Evolutionary conservation across 2,888 invertebrate genomes (phyloP), one percentile per base, ranked within the genome.

Genomic region (Lepidochrysops patricia): DNA sequence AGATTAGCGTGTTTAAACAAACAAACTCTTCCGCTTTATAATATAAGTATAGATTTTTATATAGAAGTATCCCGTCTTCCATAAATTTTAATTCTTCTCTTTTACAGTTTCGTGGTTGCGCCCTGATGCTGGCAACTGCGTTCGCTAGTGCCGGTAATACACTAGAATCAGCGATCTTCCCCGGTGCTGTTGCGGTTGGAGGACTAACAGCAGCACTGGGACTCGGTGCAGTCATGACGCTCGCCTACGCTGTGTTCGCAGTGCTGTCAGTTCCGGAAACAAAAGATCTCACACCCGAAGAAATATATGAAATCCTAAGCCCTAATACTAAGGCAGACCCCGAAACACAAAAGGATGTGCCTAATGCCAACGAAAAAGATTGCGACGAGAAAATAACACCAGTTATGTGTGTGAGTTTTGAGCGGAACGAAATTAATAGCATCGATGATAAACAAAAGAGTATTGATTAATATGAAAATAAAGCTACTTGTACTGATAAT

Each of bases 51-150:
- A n/a, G n/a, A n/a, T n/a, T n/a, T n/a, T n/a, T n/a, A n/a, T n/a
- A n/a, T n/a, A n/a, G n/a, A n/a, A n/a, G n/a, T n/a, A n/a, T n/a
- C n/a, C n/a, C n/a, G 50, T 9, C 12, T 43, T 49, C n/a, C n/a
- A n/a, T n/a, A n/a, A n/a, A 49, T 19, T 3, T 32, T 57, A 34
- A 2, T 9, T 0, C 3, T 32, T 13, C 35, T 9, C 26, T 19
- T 35, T 43, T 29, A 15, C 74, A 83, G 84, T 80, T 77, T 66
- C 83, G 82, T 37, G 72, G 78, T 27, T 82, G 81, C 64, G 82
- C 82, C 0, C 63, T 79, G 61, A 66, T 76, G 72, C 66, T 80
- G 65, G 67, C 75, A 7, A 71, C 74, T 13, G 71, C 67, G 5
- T 74, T 68, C 13, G 75, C 72, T 19, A 70, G 77, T 68, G 66